A percentile compares a stretch with the other conserved stretches of the same genome.
These are phyloP conservation scores for Lydus trimaculatus DNA, from an alignment of 2,888 invertebrate species.

Conservation along the genomic window DNA sequence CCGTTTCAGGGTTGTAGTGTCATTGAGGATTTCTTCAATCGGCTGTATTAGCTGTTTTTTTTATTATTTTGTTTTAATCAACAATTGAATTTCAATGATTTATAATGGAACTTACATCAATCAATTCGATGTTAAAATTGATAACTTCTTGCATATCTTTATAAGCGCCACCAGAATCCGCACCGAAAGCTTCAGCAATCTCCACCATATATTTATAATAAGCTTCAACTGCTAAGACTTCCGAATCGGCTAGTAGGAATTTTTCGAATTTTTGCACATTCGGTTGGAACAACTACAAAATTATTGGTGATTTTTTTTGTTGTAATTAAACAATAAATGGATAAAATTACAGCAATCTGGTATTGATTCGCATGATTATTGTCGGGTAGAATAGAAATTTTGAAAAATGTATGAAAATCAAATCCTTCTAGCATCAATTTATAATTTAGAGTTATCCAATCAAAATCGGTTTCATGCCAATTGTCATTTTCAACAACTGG, in stretches of 20 bases:
- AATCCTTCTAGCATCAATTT: slow-evolving; percentile 77
- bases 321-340: background rate
- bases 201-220: slow-evolving; percentile 64
- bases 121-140: slow-evolving; percentile 42
- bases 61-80: background rate
- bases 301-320: background rate
- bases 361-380: slow-evolving; percentile 13
- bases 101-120: slow-evolving; percentile 37
- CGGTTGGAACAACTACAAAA: background rate
- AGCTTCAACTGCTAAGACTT: slow-evolving; percentile 66
- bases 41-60: background rate
- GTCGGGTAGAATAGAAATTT: slow-evolving; percentile 8
- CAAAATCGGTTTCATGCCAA: slow-evolving; percentile 74
- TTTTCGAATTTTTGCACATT: background rate
- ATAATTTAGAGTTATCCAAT: slow-evolving; percentile 80
- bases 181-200: slow-evolving; percentile 44
- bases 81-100: background rate
- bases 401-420: slow-evolving; percentile 62
- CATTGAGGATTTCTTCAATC: background rate
- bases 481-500: slow-evolving; percentile 77
- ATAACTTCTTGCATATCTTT: slow-evolving; percentile 41
- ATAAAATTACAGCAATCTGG: background rate
- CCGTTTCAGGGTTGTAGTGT: slow-evolving; percentile 40
- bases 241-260: background rate
- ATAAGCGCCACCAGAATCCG: slow-evolving; percentile 35